Conservation (phyloP, 2,113 vertebrate species). For the Corydoras sp. region DNA sequence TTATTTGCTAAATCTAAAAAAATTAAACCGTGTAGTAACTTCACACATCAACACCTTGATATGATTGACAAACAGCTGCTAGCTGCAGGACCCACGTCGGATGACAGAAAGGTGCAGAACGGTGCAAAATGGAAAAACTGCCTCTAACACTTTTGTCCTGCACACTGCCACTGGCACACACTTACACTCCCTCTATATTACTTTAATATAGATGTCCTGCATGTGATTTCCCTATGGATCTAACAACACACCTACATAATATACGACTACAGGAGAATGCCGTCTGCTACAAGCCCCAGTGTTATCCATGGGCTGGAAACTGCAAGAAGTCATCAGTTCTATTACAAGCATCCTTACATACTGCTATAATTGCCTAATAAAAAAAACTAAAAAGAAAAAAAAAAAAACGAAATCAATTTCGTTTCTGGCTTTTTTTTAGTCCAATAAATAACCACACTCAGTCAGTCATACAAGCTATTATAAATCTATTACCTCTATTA, state of each 20-base stretch:
- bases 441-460: background rate
- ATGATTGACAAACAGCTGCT: constrained; percentile 52
- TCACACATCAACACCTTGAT: no score
- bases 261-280: constrained; percentile 20
- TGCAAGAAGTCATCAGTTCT: constrained; percentile 19
- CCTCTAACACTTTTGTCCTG: constrained; percentile 20
- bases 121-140: constrained; percentile 26
- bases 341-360: constrained; percentile 27
- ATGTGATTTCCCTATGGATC: constrained; percentile 40
- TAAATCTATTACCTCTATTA: constrained; percentile 20
- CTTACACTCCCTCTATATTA: constrained; percentile 23
- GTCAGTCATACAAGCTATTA: constrained; percentile 24
- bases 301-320: background rate
- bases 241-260: constrained; percentile 28
- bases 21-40: no score
- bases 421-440: background rate
- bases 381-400: constrained; percentile 7
- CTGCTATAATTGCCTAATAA: constrained; percentile 19
- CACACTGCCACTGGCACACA: background rate
- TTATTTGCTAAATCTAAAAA: no score
- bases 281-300: background rate
- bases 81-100: constrained; percentile 7
- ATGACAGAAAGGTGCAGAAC: constrained; percentile 12
- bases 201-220: constrained; percentile 35
- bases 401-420: background rate